A percentile compares a stretch with the other conserved stretches of the same genome.
These are phyloP conservation scores for Drosophila prolongata DNA, from an alignment of 2,888 invertebrate genomes.

Conservation along the genomic window DNA sequence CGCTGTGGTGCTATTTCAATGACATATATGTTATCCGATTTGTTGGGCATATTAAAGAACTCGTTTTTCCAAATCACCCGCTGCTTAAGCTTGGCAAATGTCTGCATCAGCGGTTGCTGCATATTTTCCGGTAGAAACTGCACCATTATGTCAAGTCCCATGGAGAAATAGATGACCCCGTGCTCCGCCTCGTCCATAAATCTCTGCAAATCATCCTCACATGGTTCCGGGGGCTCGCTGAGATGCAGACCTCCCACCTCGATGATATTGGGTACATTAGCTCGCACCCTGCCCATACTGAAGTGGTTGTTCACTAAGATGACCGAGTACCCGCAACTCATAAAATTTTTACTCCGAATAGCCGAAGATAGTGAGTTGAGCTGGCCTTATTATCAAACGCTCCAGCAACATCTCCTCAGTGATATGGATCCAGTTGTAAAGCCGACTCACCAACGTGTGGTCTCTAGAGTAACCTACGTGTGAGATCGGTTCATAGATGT, in stretches of 20 bases:
- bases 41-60: conserved; percentile 37
- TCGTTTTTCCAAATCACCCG: conserved; percentile 70
- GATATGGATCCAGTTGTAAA: conserved; percentile 54
- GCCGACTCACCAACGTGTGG: conserved; percentile 27
- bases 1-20: conserved; percentile 82
- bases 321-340: conserved; percentile 69
- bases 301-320: conserved; percentile 81
- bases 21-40: conserved; percentile 70
- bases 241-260: conserved; percentile 81
- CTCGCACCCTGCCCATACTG: conserved; percentile 69
- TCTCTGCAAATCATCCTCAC: conserved; percentile 51
- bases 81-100: conserved; percentile 58
- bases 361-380: conserved; percentile 46
- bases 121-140: conserved; percentile 50
- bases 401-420: conserved; percentile 57
- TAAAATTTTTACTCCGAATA: conserved; percentile 20
- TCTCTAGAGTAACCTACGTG: conserved; percentile 37
- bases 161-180: conserved; percentile 75
- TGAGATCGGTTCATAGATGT: conserved; percentile 56
- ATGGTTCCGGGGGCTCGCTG: conserved; percentile 16
- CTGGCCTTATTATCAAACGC: conserved; percentile 41
- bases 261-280: conserved; percentile 75
- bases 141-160: conserved; percentile 66
- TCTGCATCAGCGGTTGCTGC: conserved; percentile 38
- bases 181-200: conserved; percentile 72